These are phyloP conservation scores for Cloeon dipterum DNA, from an alignment of 2,888 invertebrate genomes.

Conservation along the genomic window DNA sequence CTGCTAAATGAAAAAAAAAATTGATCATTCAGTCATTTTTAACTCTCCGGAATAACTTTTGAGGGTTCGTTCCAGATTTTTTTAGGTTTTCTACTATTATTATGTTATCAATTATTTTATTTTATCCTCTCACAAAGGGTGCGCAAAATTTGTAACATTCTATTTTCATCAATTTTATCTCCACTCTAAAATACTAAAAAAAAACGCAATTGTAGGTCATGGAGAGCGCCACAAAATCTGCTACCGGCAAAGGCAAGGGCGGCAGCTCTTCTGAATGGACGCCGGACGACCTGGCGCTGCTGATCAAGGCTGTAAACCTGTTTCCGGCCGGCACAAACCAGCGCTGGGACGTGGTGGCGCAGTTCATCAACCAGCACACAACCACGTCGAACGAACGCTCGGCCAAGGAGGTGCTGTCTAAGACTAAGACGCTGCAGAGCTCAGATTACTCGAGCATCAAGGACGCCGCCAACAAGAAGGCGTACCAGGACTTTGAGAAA, in stretches of 20 bases:
- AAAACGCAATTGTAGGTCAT: no score
- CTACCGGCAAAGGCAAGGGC: constrained; percentile 21
- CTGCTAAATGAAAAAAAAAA: no score
- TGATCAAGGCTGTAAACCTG: constrained; percentile 92
- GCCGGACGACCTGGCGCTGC: constrained; percentile 59
- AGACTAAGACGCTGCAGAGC: constrained; percentile 86
- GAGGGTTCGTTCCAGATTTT: no score
- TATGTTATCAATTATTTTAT: no score
- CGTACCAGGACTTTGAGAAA: constrained; percentile 76
- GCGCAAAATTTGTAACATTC: no score
- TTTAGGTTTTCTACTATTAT: no score
- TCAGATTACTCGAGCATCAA: constrained; percentile 71
- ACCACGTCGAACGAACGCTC: constrained; percentile 35
- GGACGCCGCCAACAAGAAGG: constrained; percentile 74
- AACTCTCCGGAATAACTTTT: no score
- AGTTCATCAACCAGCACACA: constrained; percentile 80
- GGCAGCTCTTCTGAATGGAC: constrained; percentile 47
- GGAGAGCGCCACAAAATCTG: constrained; percentile 12
- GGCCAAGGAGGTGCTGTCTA: constrained; percentile 81
- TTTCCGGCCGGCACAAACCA: constrained; percentile 94
- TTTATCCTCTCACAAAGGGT: no score
- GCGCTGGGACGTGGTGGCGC: constrained; percentile 84
- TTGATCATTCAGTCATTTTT: no score
- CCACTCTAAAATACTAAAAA: no score
- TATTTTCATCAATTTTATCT: no score